Evolutionary conservation across 2,113 vertebrate genomes (phyloP).

Genomic region (Chaetops frenatus): DNA sequence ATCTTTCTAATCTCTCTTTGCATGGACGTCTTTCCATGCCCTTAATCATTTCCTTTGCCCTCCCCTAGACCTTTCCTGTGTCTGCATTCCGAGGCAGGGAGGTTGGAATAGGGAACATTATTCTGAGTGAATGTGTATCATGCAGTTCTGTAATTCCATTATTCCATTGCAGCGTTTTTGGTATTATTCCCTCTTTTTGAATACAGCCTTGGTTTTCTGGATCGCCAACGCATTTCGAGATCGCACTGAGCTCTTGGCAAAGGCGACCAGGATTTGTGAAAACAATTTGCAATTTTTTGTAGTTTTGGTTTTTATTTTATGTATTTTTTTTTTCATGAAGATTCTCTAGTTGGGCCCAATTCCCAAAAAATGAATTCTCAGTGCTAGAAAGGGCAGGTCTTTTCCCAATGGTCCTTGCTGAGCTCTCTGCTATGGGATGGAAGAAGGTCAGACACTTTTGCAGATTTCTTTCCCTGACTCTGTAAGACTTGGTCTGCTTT

Average conservation of each 20-base stretch:
- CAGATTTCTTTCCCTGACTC: neutral
- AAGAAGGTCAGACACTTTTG: neutral
- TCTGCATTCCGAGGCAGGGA: neutral
- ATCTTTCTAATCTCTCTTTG: constrained; percentile 60
- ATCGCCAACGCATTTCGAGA: neutral
- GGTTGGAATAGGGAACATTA: neutral
- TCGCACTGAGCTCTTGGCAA: neutral
- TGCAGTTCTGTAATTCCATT: constrained; percentile 32
- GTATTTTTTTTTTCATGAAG: rapidly evolving
- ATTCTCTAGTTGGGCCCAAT: neutral
- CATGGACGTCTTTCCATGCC: neutral
- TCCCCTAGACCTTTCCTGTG: neutral
- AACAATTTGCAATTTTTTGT: neutral
- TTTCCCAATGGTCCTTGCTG: neutral
- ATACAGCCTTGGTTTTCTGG: neutral
- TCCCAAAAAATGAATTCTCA: neutral
- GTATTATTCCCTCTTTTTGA: neutral
- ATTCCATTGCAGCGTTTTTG: neutral
- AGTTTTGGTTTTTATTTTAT: neutral
- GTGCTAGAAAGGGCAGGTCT: neutral
- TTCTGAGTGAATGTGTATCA: constrained; percentile 38
- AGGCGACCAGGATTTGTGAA: neutral
- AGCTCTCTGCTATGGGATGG: neutral
- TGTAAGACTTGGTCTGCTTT: neutral
- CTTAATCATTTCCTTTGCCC: constrained; percentile 56